Evolutionary conservation across 2,888 invertebrate genomes (phyloP), one percentile per base, ranked within the genome.

Genomic region (Abrostola triplasia): DNA sequence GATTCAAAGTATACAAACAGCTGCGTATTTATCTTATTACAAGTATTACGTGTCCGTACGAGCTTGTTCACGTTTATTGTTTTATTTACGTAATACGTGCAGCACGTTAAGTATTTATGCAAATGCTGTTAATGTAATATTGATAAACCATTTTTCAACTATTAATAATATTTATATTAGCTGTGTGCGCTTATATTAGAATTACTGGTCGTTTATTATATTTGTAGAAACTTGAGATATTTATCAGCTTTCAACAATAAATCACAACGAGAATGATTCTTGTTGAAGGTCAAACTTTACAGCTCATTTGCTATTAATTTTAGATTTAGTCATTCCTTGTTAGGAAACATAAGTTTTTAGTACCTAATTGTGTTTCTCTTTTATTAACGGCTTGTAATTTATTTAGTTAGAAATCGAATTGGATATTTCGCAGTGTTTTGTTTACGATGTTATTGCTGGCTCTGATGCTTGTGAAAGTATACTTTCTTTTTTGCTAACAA

Each of bases 401-500:
- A 65, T 70, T 64, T 70, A 44, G 35, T 50, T 70, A 77, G 64
- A 76, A 77, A 77, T 65, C 52, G 49, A 64, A 70, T 73, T 65
- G 67, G 76, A 77, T 65, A 74, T 73, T 76, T 74, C 61, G 70
- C 76, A 77, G 66, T 77, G 70, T 77, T 80, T 70, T 75, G 70
- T 79, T 72, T 71, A 73, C 61, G 66, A 70, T 80, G 76, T 82
- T 82, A 79, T 79, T 82, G 76, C 78, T 82, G 79, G 78, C 77
- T 80, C 76, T 78, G 76, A 82, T 81, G 78, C 68, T 80, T 77
- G 90, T 84, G 90, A 90, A 90, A 90, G 90, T 84, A 71, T 72
- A 85, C 87, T 89, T 90, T 90, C 87, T 85, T 90, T 89, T 87
- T 84, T 79, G 85, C 84, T 84, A 84, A 88, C 80, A 82, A 71